These are phyloP conservation scores for human (Homo sapiens) DNA, from an alignment of 2,113 vertebrate genomes.

Conservation along the genomic window GRCh38 chrX:34100001-34100500, in stretches of 20 bases:
- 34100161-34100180: background rate
- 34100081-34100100: background rate
- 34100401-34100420: background rate
- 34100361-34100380: background rate
- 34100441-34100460: background rate
- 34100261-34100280: background rate
- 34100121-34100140: conserved; percentile 6
- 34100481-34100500: too few relatives aligned
- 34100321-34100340: conserved; percentile 22
- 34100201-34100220: background rate
- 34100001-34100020: background rate
- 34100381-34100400: background rate
- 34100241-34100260: background rate
- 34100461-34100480: background rate
- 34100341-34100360: background rate
- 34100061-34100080: background rate
- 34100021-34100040: background rate
- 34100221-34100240: background rate
- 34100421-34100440: background rate
- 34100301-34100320: background rate
- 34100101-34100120: background rate
- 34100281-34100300: background rate
- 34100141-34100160: background rate
- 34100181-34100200: background rate
- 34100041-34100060: background rate